Conservation (phyloP, 2,888 invertebrate species). For the Amphipoea lucens region DNA sequence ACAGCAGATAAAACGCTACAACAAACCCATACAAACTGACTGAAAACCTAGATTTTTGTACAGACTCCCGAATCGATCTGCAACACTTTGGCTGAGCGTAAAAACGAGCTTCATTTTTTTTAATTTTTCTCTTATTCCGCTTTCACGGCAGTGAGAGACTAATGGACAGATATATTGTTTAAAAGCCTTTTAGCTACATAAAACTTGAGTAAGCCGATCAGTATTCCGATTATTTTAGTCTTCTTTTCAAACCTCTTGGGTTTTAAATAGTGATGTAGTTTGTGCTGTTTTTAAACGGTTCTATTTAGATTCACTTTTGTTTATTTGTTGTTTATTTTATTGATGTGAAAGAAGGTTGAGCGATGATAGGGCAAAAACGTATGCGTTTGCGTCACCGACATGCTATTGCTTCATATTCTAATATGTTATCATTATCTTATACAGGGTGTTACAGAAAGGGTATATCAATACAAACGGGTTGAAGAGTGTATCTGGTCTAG, state of each 20-base stretch:
- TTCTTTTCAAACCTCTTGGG: constrained; percentile 18
- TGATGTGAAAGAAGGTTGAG: no score
- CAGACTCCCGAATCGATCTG: constrained; percentile 65
- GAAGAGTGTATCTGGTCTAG: no score
- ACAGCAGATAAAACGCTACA: constrained; percentile 2
- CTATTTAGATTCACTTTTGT: neutral
- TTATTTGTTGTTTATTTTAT: neutral
- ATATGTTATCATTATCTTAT: no score
- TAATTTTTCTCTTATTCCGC: constrained; percentile 57
- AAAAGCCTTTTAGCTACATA: constrained; percentile 65
- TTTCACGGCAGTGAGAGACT: constrained; percentile 61
- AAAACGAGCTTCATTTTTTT: constrained; percentile 64
- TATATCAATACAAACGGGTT: no score
- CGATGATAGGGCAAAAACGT: no score
- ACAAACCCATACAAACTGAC: constrained; percentile 33
- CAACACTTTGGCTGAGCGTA: constrained; percentile 51
- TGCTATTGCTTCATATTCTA: no score
- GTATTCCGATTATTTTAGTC: constrained; percentile 31
- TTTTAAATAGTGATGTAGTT: constrained; percentile 2
- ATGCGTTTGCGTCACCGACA: no score
- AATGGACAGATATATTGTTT: constrained; percentile 70
- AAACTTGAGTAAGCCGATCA: constrained; percentile 35
- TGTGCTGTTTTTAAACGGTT: neutral
- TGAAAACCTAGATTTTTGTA: constrained; percentile 28
- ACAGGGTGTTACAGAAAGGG: no score